These are phyloP conservation scores for Pseudomyrmex sp. DNA, from an alignment of 1,140 invertebrate genomes.

Conservation along the genomic window DNA sequence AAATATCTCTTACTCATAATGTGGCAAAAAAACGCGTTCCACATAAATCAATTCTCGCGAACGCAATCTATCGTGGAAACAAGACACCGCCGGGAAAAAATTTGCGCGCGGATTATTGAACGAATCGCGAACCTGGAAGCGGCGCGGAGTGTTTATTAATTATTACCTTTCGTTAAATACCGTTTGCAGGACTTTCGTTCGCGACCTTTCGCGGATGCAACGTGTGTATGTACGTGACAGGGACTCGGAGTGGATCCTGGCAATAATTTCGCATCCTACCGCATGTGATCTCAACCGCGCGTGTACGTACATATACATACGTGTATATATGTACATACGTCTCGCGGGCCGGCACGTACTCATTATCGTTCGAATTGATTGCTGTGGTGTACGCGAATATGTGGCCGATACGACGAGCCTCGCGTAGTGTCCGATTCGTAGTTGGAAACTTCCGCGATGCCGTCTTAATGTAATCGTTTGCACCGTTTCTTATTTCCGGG, in stretches of 20 bases:
- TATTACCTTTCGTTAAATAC: constrained; percentile 66
- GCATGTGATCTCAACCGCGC: not conserved
- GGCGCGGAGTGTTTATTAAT: constrained; percentile 56
- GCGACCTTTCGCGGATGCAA: constrained; percentile 56
- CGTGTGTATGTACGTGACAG: constrained; percentile 60
- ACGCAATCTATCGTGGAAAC: no score
- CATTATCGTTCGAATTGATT: constrained; percentile 62
- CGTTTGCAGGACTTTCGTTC: constrained; percentile 61
- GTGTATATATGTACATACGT: no score
- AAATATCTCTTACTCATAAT: no score
- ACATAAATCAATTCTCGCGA: no score
- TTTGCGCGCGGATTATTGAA: not conserved
- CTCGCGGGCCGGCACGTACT: constrained; percentile 36
- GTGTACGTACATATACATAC: constrained; percentile 2
- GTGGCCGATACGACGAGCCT: constrained; percentile 11
- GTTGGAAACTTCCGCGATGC: constrained; percentile 32
- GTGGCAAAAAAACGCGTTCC: no score
- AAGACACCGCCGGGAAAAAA: not conserved
- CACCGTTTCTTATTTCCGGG: not conserved
- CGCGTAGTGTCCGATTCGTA: not conserved
- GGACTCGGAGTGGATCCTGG: constrained; percentile 58
- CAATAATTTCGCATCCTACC: constrained; percentile 61
- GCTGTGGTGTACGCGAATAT: constrained; percentile 27
- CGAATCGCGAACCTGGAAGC: constrained; percentile 56
- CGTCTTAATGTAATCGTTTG: not conserved